phyloP scores from a whole-genome alignment of 1,140 invertebrate genomes.

The Mycetomoellerius zeteki region DNA sequence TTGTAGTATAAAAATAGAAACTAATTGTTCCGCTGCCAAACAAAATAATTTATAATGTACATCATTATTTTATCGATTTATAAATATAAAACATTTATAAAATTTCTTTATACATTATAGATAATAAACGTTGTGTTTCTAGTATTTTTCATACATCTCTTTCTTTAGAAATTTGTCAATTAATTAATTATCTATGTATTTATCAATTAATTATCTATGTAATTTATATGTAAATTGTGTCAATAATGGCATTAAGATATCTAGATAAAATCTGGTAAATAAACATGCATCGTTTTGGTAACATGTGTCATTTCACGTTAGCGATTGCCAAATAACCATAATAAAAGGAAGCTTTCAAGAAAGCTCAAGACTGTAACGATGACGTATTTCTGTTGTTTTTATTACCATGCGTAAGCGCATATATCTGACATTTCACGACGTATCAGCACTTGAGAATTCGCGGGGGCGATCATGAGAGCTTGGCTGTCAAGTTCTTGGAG shows the following conservation, averaged over 20 bases:
- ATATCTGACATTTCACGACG: conserved; percentile 6
- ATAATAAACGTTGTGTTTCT: neutral
- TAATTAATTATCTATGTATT: neutral
- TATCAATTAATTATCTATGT: neutral
- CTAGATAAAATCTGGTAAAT: neutral
- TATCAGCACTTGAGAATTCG: conserved; percentile 50
- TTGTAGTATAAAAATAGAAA: neutral
- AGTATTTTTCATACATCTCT: neutral
- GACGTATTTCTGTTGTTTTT: conserved; percentile 27
- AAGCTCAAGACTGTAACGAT: neutral
- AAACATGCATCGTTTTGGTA: conserved; percentile 4
- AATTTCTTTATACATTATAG: conserved; percentile 9
- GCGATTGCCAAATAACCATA: conserved; percentile 11
- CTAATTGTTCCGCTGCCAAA: neutral
- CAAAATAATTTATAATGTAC: neutral
- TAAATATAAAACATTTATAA: neutral
- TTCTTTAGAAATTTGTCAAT: neutral
- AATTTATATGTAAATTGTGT: neutral
- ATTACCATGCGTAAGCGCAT: neutral
- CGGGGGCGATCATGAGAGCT: conserved; percentile 53
- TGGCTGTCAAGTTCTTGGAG: conserved; percentile 39
- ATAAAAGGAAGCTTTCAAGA: conserved; percentile 24
- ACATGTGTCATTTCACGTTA: neutral
- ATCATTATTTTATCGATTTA: neutral
- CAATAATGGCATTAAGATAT: neutral